These are phyloP conservation scores for Shinisaurus crocodilurus DNA, from an alignment of 2,113 vertebrate species.

Conservation along the genomic window DNA sequence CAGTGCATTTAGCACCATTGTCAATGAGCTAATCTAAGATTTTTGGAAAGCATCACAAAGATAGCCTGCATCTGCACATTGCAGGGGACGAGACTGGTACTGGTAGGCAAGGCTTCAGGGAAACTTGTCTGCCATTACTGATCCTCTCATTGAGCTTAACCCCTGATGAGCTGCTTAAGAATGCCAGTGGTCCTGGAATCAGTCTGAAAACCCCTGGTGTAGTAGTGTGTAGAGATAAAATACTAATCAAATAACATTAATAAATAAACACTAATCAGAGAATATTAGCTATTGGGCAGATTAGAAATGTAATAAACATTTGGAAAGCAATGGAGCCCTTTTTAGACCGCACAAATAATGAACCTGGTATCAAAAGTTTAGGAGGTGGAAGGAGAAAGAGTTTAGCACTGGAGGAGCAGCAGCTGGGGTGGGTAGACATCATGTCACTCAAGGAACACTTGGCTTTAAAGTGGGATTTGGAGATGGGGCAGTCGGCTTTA, in stretches of 20 bases:
- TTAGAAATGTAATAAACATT: neutral
- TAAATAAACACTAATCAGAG: too few species aligned
- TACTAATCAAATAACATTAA: neutral
- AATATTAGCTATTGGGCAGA: too few species aligned
- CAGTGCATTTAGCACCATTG: conserved; percentile 35
- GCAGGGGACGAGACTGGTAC: neutral
- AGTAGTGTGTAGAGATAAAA: neutral
- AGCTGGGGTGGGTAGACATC: too few species aligned
- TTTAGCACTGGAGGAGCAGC: neutral
- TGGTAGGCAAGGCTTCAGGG: neutral
- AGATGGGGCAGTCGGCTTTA: neutral
- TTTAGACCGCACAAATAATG: neutral
- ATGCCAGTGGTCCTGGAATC: neutral
- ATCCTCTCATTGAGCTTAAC: neutral
- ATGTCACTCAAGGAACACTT: neutral
- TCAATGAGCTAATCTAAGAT: conserved; percentile 39
- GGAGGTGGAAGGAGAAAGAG: neutral
- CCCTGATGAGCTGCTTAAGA: neutral
- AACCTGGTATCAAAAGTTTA: neutral
- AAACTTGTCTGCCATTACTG: neutral
- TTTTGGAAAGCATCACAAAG: conserved; percentile 36
- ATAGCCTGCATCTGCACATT: neutral
- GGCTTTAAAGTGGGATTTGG: neutral
- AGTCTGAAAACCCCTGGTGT: neutral
- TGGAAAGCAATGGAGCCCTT: neutral